These are phyloP conservation scores for Rafetus swinhoei DNA, from an alignment of 2,113 vertebrate genomes.

Conservation along the genomic window DNA sequence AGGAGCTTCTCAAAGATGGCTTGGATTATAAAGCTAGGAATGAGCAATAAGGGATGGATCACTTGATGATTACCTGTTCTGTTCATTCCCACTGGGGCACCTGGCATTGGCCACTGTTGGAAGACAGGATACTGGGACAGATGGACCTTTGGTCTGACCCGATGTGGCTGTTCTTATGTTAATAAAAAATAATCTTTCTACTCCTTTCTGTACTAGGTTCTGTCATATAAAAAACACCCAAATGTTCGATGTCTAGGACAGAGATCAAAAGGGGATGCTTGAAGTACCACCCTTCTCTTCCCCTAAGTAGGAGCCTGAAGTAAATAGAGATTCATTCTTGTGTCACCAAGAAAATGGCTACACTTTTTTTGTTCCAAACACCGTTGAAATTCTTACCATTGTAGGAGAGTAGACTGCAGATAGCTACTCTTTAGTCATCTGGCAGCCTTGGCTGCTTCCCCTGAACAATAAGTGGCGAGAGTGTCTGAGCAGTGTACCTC, in stretches of 20 bases:
- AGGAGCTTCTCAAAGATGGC: background rate
- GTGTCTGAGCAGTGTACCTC: conserved; percentile 11
- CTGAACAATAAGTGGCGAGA: conserved; percentile 12
- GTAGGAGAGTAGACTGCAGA: conserved; percentile 70
- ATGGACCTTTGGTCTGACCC: too few relatives aligned
- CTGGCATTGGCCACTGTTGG: too few relatives aligned
- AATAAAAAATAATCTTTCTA: background rate
- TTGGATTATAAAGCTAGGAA: background rate
- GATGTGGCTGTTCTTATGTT: too few relatives aligned
- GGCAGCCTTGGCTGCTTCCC: conserved; percentile 49
- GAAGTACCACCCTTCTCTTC: background rate
- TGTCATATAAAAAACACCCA: background rate
- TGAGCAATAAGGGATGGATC: too few relatives aligned
- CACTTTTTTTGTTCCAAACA: conserved; percentile 37
- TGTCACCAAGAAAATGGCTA: background rate
- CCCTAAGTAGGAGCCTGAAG: background rate
- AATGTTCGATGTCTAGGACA: background rate
- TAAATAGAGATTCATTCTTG: background rate
- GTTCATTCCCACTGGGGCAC: too few relatives aligned
- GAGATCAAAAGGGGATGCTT: background rate
- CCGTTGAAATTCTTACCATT: conserved; percentile 62
- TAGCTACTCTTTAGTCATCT: conserved; percentile 65
- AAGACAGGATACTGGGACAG: too few relatives aligned
- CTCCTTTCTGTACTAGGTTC: background rate
- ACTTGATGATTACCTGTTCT: too few relatives aligned